These are phyloP conservation scores for Nesidiocoris tenuis DNA, from an alignment of 2,888 invertebrate species.

Conservation along the genomic window DNA sequence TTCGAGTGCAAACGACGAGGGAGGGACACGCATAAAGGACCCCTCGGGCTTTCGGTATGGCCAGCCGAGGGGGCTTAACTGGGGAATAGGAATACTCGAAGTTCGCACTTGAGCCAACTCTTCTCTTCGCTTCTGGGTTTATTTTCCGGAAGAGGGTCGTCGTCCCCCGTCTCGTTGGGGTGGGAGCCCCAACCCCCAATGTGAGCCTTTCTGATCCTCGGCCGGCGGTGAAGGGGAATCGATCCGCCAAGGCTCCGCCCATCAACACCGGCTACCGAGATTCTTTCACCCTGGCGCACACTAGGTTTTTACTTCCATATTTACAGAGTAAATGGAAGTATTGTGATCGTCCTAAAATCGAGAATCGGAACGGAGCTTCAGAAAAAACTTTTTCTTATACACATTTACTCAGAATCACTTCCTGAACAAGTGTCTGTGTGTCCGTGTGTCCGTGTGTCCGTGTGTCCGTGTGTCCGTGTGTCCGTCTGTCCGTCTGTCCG, in stretches of 20 bases:
- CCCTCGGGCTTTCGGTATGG: neutral
- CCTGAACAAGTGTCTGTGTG: too few relatives aligned
- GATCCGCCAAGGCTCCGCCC: conserved; percentile 28
- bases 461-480: too few relatives aligned
- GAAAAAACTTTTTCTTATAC: too few relatives aligned
- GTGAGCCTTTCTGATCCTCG: neutral
- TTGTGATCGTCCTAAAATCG: too few relatives aligned
- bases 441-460: too few relatives aligned
- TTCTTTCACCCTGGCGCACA: neutral
- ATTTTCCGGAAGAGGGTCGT: neutral
- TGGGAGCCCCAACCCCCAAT: too few relatives aligned
- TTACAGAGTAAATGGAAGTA: conserved; percentile 7
- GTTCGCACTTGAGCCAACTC: neutral
- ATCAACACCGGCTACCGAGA: neutral
- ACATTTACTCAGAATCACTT: too few relatives aligned
- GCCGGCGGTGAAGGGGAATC: conserved; percentile 13
- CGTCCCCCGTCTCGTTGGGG: neutral
- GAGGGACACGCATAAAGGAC: neutral
- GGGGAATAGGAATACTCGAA: neutral
- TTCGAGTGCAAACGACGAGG: neutral
- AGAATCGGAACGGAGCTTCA: too few relatives aligned
- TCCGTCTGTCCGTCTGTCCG: too few relatives aligned
- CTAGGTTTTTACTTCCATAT: too few relatives aligned
- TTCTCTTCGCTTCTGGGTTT: neutral
- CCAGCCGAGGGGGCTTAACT: neutral